These are phyloP conservation scores for Grammomys surdaster DNA, from an alignment of 2,113 vertebrate genomes.

Conservation along the genomic window DNA sequence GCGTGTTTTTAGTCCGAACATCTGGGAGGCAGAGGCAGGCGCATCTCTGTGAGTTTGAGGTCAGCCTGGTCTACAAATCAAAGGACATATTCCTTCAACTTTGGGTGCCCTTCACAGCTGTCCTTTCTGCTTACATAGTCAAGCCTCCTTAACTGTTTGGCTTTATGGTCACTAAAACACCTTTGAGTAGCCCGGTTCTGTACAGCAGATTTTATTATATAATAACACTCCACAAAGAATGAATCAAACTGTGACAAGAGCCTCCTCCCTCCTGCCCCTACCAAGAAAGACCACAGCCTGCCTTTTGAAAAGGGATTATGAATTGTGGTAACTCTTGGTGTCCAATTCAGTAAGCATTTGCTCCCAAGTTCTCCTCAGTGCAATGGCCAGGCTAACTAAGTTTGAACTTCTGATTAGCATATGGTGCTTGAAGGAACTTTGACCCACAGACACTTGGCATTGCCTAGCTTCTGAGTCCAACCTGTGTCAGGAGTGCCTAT, in stretches of 20 bases:
- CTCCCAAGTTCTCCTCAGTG: slow-evolving; percentile 67
- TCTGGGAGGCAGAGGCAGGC: no score
- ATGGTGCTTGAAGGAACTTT: slow-evolving; percentile 67
- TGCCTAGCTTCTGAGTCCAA: slow-evolving; percentile 54
- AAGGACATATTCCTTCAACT: not conserved
- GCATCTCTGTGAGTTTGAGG: no score
- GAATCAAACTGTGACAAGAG: not conserved
- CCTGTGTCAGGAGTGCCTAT: slow-evolving; percentile 81
- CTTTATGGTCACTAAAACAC: slow-evolving; percentile 14
- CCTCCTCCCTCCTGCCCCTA: not conserved
- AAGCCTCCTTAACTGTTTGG: not conserved
- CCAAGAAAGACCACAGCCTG: not conserved
- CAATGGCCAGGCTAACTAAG: slow-evolving; percentile 63
- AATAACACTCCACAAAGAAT: not conserved
- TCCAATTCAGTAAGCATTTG: not conserved
- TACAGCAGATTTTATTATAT: not conserved
- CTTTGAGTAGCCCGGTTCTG: not conserved
- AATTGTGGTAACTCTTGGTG: not conserved
- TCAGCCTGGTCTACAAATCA: no score
- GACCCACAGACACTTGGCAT: slow-evolving; percentile 73
- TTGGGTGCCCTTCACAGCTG: not conserved
- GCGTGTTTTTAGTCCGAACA: no score
- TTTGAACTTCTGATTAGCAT: slow-evolving; percentile 82
- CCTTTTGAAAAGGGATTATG: not conserved
- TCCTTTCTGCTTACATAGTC: slow-evolving; percentile 36